phyloP scores from a whole-genome alignment of 2,113 vertebrate genomes.

The Lophotis ruficrista region DNA sequence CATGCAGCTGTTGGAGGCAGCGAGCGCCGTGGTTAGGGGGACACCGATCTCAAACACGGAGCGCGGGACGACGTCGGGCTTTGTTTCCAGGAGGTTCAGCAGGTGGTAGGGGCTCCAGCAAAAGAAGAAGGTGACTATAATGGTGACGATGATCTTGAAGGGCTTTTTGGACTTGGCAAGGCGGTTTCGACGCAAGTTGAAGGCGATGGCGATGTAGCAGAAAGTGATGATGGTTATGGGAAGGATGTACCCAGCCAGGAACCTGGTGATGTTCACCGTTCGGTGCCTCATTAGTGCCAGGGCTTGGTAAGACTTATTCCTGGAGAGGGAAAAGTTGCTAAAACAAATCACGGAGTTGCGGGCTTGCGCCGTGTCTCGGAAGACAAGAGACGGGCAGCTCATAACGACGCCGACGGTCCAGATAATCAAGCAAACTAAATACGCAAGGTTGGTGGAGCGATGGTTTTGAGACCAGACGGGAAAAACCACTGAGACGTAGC shows the following conservation, averaged over 20 bases:
- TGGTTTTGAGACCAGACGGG: conserved; percentile 96
- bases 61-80: not conserved
- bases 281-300: conserved; percentile 50
- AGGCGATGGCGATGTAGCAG: conserved; percentile 78
- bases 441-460: conserved; percentile 80
- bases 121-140: conserved; percentile 86
- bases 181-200: conserved; percentile 77
- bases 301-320: not conserved
- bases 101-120: conserved; percentile 90
- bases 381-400: conserved; percentile 83
- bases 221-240: conserved; percentile 80
- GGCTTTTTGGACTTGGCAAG: conserved; percentile 85
- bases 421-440: conserved; percentile 66
- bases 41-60: conserved; percentile 63
- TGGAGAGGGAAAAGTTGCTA: conserved; percentile 79
- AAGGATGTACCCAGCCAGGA: conserved; percentile 82
- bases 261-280: conserved; percentile 72
- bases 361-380: conserved; percentile 71
- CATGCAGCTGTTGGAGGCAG: conserved; percentile 91
- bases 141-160: conserved; percentile 84
- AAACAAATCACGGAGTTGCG: conserved; percentile 71
- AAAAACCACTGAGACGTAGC: conserved; percentile 86
- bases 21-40: conserved; percentile 73
- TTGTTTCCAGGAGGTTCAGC: conserved; percentile 80
- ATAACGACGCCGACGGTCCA: conserved; percentile 81